A percentile compares a stretch with the other conserved stretches of the same genome.
Conservation (phyloP, 2,113 vertebrate species). For the Myrmecophaga tridactyla region DNA sequence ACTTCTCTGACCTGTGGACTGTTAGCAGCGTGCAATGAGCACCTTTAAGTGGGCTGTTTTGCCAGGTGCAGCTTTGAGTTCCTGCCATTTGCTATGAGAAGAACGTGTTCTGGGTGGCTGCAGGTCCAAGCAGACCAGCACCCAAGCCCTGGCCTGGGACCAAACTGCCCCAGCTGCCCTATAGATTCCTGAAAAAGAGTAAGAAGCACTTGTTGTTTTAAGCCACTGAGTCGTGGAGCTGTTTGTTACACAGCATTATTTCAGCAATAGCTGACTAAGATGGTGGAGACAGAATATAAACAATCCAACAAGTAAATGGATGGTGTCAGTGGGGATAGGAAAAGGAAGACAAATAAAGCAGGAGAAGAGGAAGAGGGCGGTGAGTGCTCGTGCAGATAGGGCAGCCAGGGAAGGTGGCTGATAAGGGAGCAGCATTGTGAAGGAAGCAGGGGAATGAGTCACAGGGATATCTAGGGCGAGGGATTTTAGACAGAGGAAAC, state of each 20-base stretch:
- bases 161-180: neutral
- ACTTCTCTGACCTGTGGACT: neutral
- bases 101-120: neutral
- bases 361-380: neutral
- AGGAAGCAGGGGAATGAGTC: neutral
- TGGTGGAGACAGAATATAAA: neutral
- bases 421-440: neutral
- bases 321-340: neutral
- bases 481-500: neutral
- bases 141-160: neutral
- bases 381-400: neutral
- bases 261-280: neutral
- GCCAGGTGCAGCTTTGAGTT: neutral
- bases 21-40: accelerated
- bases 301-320: neutral
- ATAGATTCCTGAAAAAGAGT: neutral
- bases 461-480: neutral
- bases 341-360: neutral
- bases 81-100: neutral
- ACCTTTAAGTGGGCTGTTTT: neutral
- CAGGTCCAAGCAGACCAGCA: neutral
- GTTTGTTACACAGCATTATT: neutral
- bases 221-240: neutral
- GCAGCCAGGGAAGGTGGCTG: neutral
- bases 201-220: neutral